A percentile compares a stretch with the other conserved stretches of the same genome.
phyloP scores from a whole-genome alignment of 1,140 invertebrate species.

The Ips nitidus region DNA sequence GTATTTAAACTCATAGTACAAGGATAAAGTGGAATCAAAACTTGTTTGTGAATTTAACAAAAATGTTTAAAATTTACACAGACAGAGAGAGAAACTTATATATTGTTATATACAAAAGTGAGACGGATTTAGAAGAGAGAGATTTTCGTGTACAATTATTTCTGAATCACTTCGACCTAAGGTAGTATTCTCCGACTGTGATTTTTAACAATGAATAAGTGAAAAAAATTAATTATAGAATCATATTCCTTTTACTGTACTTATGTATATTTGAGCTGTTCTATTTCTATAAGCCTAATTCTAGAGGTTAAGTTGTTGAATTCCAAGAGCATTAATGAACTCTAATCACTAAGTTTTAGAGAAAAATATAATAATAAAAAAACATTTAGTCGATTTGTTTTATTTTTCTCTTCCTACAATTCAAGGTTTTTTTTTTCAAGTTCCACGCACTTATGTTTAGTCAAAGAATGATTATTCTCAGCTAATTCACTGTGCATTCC shows the following conservation, averaged over 20 bases:
- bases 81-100: neutral
- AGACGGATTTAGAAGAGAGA: neutral
- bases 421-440: too few species aligned
- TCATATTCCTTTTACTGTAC: neutral
- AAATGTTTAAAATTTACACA: neutral
- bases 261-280: slow-evolving; percentile 23
- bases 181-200: slow-evolving; percentile 35
- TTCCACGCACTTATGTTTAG: too few species aligned
- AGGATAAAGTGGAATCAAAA: too few species aligned
- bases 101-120: neutral
- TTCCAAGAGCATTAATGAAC: too few species aligned
- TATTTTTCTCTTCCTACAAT: too few species aligned
- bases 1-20: too few species aligned
- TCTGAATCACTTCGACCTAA: slow-evolving; percentile 8
- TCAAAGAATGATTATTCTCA: too few species aligned
- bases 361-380: too few species aligned
- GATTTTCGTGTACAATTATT: neutral
- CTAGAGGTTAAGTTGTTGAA: neutral
- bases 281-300: slow-evolving; percentile 28
- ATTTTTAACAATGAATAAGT: slow-evolving; percentile 25
- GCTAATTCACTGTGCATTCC: too few species aligned
- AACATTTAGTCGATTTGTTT: too few species aligned
- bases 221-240: slow-evolving; percentile 6
- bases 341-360: too few species aligned
- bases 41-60: neutral